Evolutionary conservation across 2,888 invertebrate genomes (phyloP).

Genomic region (Bellardia pandia): DNA sequence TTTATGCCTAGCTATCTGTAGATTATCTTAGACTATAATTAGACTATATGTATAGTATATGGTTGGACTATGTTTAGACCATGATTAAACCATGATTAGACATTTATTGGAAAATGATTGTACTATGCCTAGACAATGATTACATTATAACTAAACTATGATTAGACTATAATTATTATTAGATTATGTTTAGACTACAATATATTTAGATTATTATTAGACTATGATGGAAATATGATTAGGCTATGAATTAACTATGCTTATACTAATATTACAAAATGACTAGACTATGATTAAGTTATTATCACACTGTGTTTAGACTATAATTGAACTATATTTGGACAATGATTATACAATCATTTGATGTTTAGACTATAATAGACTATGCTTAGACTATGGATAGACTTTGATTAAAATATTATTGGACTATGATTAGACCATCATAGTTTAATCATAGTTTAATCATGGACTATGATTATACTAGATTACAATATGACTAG

Average conservation of each 20-base stretch:
- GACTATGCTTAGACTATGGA: slow-evolving; percentile 8
- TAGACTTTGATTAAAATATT: slow-evolving; percentile 6
- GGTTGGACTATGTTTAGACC: slow-evolving; percentile 4
- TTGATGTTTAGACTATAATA: slow-evolving; percentile 7
- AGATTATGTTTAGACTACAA: neutral
- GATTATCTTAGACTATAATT: neutral
- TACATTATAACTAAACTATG: slow-evolving; percentile 3
- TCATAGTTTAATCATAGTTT: too few species aligned
- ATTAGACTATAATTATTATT: neutral
- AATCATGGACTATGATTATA: slow-evolving; percentile 10
- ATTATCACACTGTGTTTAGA: slow-evolving; percentile 1
- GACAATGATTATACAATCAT: slow-evolving; percentile 6
- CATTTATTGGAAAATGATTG: neutral
- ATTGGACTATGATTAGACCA: slow-evolving; percentile 9
- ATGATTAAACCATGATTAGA: neutral
- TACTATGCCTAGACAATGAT: neutral
- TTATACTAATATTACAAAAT: neutral
- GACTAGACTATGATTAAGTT: slow-evolving; percentile 8
- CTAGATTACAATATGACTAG: slow-evolving; percentile 11
- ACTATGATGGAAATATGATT: slow-evolving; percentile 6
- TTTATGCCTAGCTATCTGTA: neutral
- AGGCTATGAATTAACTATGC: neutral
- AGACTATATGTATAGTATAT: neutral
- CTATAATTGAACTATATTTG: neutral
- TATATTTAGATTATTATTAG: neutral